Base-by-base conservation (phyloP, 2,888 invertebrate genomes). In the Phytoseiulus persimilis region DNA sequence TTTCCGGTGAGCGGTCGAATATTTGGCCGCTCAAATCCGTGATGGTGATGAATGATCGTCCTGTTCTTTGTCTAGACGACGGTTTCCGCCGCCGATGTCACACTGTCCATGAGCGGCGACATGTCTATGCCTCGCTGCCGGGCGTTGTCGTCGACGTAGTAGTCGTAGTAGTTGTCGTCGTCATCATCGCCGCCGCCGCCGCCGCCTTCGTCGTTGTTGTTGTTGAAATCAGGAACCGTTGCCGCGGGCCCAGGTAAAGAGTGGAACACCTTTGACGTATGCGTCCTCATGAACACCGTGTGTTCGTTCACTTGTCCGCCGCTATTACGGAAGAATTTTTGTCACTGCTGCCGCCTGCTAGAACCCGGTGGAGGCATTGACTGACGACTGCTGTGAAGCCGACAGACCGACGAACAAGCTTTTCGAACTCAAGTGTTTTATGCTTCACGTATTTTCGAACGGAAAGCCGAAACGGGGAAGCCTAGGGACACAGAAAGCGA, bases 241-340 rank as follows among this genome's bases (percentile, higher is more conserved):
- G 18, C 65, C 18, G 65, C 65, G 65, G 65, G 65, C 65, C 28
- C 65, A 65, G 65, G 65, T 65, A 65, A 65, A 65, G 65, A 65
- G 65, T 65, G 65, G 65, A 65, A 65, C 65, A 65, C 65, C 65
- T 65, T 65, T 65, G 65, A 65, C 65, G 65, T 65, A 65, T 65
- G 65, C 65, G 65, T 65, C 65, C 65, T 28, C 65, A 65, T 65
- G 65, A 65, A 65, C 65, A 65, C 65, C 65, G 65, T 65, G 65
- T 65, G 65, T 65, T 65, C 65, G 65, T 65, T 65, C 65, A 65
- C 65, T 65, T 65, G 65, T 65, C 65, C 65, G 65, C 65, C 18
- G 65, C 65, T 65, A 65, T 65, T 65, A 65, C 65, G 65, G 65
- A 65, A 65, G 65, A 65, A 65, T 65, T 65, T 65, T 65, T 65